Base-by-base conservation (phyloP, 2,113 vertebrate genomes). In the Patagioenas fasciata region DNA sequence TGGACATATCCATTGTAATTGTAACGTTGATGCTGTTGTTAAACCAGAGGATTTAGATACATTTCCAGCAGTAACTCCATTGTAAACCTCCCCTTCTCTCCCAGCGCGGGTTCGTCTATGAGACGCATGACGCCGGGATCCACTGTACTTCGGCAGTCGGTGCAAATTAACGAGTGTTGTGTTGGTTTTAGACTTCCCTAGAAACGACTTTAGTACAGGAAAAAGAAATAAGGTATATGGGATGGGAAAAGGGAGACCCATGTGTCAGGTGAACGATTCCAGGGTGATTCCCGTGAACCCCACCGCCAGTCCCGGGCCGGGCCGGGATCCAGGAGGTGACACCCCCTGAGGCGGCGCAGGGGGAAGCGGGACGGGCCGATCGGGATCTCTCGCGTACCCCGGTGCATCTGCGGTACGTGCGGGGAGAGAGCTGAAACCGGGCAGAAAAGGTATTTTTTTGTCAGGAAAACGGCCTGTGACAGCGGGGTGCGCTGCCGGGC, bases 61-160 rank as follows among this genome's bases (percentile, higher is more conserved):
- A 10, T 40, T 85, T 66, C 51, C 40, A 54, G 72, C 24, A 32
- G 9, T 53, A 34, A 23, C 4, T 34, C 28, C 66, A 5, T 6
- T 15, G 2, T 15, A 50, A 42, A 24, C 48, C 71, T 48, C 29
- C 15, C 25, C 20, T 65, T 48, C 40, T 69, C 15, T 20, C 34
- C 64, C 16, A 34, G 14, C 7, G n/a, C 0, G 1, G 14, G 6
- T 18, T 62, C 50, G 3, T 1, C 34, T 5, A 5, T 2, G 13
- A 24, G 40, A 17, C 50, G 9, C 1, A 0, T 1, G 18, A n/a
- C 4, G 3, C 18, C 1, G 1, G 19, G 42, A n/a, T 19, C 58
- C 10, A 1, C 26, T 6, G 47, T 15, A 4, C 50, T 32, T 15
- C 0, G 15, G 57, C 53, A 8, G 16, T 3, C 6, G 9, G 4